A percentile compares a stretch with the other conserved stretches of the same genome.
These are phyloP conservation scores for Halcyon chelicuti DNA, from an alignment of 2,797 vertebrate genomes.

Conservation along the genomic window DNA sequence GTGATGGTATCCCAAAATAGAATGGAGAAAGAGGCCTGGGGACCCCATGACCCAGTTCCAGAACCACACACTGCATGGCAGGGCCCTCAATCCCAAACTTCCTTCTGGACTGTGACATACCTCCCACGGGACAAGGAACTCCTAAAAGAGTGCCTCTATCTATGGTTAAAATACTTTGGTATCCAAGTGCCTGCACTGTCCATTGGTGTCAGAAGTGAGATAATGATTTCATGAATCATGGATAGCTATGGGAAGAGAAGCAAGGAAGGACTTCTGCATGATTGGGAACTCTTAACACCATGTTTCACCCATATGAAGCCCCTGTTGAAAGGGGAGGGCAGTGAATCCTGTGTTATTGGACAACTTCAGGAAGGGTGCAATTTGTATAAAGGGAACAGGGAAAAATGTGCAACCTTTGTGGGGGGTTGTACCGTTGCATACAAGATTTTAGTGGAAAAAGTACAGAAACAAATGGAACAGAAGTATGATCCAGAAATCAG, in stretches of 20 bases:
- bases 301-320: neutral
- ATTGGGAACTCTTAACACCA: neutral
- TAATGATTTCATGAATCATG: neutral
- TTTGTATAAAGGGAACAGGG: neutral
- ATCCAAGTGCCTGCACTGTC: neutral
- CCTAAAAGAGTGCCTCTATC: neutral
- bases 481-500: neutral
- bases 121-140: neutral
- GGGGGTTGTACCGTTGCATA: neutral
- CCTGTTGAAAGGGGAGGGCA: neutral
- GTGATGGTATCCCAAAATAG: neutral
- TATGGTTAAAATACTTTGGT: neutral
- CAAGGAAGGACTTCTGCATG: neutral
- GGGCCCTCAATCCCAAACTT: neutral
- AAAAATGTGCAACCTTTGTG: neutral
- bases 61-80: neutral
- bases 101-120: neutral
- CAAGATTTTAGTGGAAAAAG: neutral
- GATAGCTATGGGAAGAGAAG: neutral
- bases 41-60: neutral
- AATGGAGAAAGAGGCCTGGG: neutral
- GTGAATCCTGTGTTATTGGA: neutral
- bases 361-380: neutral
- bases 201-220: neutral
- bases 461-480: neutral